A percentile compares a stretch with the other conserved stretches of the same genome.
phyloP scores from a whole-genome alignment of 2,888 invertebrate species.

The Plebejus melissa region DNA sequence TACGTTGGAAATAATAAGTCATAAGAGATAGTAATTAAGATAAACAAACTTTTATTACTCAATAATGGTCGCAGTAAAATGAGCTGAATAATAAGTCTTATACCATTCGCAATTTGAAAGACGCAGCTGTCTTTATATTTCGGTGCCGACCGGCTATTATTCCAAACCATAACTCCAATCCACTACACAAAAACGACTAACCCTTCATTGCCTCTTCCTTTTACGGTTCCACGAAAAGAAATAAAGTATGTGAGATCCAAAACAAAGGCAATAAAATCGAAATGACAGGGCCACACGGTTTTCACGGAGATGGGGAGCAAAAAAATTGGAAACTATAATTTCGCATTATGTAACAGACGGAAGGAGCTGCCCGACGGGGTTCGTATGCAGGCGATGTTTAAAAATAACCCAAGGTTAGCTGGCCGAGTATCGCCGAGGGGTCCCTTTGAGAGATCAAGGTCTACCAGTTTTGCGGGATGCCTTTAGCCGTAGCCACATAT shows the following conservation, averaged over 20 bases:
- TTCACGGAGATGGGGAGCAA: slow-evolving; percentile 52
- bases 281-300: slow-evolving; percentile 76
- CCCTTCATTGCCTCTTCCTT: slow-evolving; percentile 78
- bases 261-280: slow-evolving; percentile 73
- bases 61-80: slow-evolving; percentile 32
- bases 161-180: slow-evolving; percentile 64
- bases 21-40: slow-evolving; percentile 16
- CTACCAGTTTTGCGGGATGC: slow-evolving; percentile 70
- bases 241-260: slow-evolving; percentile 73
- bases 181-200: slow-evolving; percentile 67
- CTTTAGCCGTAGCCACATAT: slow-evolving; percentile 53
- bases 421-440: slow-evolving; percentile 61
- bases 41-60: slow-evolving; percentile 21
- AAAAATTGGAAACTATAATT: slow-evolving; percentile 70
- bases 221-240: slow-evolving; percentile 74
- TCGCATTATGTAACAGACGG: slow-evolving; percentile 77
- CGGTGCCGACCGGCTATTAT: slow-evolving; percentile 60
- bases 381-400: slow-evolving; percentile 70
- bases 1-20: background rate
- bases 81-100: slow-evolving; percentile 27
- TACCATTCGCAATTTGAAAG: slow-evolving; percentile 44
- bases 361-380: slow-evolving; percentile 69
- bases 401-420: slow-evolving; percentile 77
- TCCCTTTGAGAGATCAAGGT: slow-evolving; percentile 74
- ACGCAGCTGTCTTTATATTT: slow-evolving; percentile 60